Evolutionary conservation across 2,797 vertebrate species (phyloP), one percentile per base, ranked within the genome.

Genomic region (Phataginus tetradactyla): DNA sequence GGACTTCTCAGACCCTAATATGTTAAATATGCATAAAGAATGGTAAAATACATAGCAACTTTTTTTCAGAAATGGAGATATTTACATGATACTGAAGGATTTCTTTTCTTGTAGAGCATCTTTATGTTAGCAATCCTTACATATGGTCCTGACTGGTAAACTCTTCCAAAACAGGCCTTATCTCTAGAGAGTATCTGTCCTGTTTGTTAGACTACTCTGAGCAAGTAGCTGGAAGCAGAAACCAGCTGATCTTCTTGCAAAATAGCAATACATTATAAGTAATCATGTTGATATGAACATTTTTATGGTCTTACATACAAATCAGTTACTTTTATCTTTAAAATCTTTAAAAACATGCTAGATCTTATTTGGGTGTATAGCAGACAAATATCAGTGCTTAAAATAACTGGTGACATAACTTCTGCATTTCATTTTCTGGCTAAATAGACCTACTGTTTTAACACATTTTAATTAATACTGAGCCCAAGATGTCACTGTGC

Each of bases 401-500:
- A 49, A 92, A 57, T 85, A 94, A 64, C 69, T 61, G 61, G 32
- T 94, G 71, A 61, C 7, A 77, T 51, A 75, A 92, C 39, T 92
- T 90, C 18, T 90, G 7, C 42, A 49, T 78, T 92, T 68, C 34
- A 74, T 87, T 92, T 92, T 77, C 21, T n/a, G 89, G 17, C 23
- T 84, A 84, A 90, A 79, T 66, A 86, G 37, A 95, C 12, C 51
- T 92, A 59, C 12, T 84, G 45, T 79, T 86, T 86, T 96, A 95
- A 94, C 77, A 80, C 20, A 86, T 75, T 96, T 90, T 92, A 87
- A 96, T 97, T 80, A 95, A 90, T 66, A 18, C 42, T 59, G 15
- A 92, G 71, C 17, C n/a, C 34, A 42, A 87, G 80, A 85, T 94
- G 90, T 59, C 72, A 85, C 8, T 80, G 25, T 80, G 51, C 64